phyloP scores from a whole-genome alignment of 2,888 invertebrate species.

The Miltochrista miniata region DNA sequence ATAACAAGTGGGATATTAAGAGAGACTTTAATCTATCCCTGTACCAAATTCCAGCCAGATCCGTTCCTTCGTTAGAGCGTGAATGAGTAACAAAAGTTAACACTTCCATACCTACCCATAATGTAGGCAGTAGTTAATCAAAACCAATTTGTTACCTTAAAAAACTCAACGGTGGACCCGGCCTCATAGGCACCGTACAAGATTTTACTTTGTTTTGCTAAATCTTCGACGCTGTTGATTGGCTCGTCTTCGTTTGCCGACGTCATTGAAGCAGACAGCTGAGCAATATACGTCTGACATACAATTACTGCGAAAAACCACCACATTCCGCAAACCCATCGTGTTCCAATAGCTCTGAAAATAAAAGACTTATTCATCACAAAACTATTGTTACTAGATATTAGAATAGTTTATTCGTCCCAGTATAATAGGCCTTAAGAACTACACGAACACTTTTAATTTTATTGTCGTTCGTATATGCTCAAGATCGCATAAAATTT shows the following conservation, averaged over 20 bases:
- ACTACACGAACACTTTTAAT: too few species aligned
- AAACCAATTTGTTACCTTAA: slow-evolving; percentile 71
- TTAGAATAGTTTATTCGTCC: too few species aligned
- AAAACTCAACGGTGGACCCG: slow-evolving; percentile 96
- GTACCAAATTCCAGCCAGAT: too few species aligned
- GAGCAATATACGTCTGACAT: slow-evolving; percentile 96
- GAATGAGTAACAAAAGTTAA: too few species aligned
- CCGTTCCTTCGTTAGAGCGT: too few species aligned
- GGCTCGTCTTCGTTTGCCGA: slow-evolving; percentile 92
- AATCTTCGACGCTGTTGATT: slow-evolving; percentile 94
- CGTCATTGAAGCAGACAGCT: slow-evolving; percentile 96
- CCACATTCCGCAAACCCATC: slow-evolving; percentile 95
- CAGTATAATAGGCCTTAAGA: too few species aligned
- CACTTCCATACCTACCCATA: too few species aligned
- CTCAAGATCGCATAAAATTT: too few species aligned
- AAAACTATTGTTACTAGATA: background rate
- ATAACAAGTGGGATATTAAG: too few species aligned
- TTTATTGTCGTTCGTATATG: too few species aligned
- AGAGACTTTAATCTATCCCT: too few species aligned
- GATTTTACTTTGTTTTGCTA: slow-evolving; percentile 95
- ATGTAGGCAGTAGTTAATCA: too few species aligned
- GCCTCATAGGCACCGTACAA: slow-evolving; percentile 93
- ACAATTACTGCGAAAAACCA: slow-evolving; percentile 97
- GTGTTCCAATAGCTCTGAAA: slow-evolving; percentile 92
- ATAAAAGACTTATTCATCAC: background rate